Base-by-base conservation (phyloP, 2,888 invertebrate genomes). In the Allacma fusca region DNA sequence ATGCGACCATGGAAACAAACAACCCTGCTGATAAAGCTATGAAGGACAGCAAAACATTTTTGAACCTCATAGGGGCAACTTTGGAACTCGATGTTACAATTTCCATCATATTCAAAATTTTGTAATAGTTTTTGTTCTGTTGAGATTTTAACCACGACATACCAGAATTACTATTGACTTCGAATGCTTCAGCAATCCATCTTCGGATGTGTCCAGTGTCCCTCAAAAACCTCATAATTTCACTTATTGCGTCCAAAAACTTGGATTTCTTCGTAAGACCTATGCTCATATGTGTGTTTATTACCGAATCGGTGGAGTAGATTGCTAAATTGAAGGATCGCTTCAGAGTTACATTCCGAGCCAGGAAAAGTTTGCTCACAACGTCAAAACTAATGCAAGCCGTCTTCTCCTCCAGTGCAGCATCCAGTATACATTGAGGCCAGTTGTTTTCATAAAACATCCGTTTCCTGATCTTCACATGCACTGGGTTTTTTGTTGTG, bases 151-250 rank as follows among this genome's bases (percentile, higher is more conserved):
- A 21, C 67, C 28, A 67, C 7, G 4, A 19, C 4, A 67, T 29
- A 1, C 67, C 67, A 28, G 7, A 9, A 2, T 19, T 2, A 29
- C 34, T 67, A 21, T 67, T 34, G n/a, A 67, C 13, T 1, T 13
- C n/a, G n/a, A 28, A 67, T 5, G n/a, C 67, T 2, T 67, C 67
- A 28, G 29, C 28, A 2, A 34, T 67, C 67, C 67, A 67, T 34
- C 28, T 67, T 21, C 67, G 67, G 28, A 67, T 67, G 23, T 67
- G 2, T 2, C 67, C 67, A 29, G 67, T 67, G 19, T 67, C 67
- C 34, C 67, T 28, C 16, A 67, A 34, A 34, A 67, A 29, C n/a
- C 67, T 7, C 1, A 34, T 12, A 34, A 67, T 67, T 16, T 67
- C 29, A n/a, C 29, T 67, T 13, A 67, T 23, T 1, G 29, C 21